A percentile compares a stretch with the other conserved stretches of the same genome.
Evolutionary conservation across 2,113 vertebrate species (phyloP).

Genomic region (Apteryx mantelli): DNA sequence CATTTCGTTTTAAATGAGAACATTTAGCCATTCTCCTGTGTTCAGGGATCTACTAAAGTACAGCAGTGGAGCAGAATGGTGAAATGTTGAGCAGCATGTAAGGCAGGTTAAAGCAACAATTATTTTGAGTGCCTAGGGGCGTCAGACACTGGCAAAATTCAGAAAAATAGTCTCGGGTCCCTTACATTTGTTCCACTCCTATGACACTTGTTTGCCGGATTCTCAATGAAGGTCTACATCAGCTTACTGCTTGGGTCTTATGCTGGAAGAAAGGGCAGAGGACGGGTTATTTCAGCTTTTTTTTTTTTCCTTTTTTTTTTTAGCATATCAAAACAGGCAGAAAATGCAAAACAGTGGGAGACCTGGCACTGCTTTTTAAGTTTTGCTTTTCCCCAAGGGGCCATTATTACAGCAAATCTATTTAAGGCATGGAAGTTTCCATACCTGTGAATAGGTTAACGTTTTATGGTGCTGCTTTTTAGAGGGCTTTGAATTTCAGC

Average conservation of each 20-base stretch:
- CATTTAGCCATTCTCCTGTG: not conserved
- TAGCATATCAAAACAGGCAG: not conserved
- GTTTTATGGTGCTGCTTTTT: slow-evolving; percentile 45
- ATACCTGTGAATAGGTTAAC: slow-evolving; percentile 45
- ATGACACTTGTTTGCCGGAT: not conserved
- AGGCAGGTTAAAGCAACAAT: not conserved
- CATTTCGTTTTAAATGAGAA: not conserved
- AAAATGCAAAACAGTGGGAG: not conserved
- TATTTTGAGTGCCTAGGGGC: not conserved
- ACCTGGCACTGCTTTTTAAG: not conserved
- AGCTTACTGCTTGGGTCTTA: not conserved
- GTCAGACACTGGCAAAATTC: not conserved
- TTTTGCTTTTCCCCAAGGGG: slow-evolving; percentile 24
- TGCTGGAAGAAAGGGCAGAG: not conserved
- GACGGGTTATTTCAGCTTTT: not conserved
- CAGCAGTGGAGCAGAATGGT: not conserved
- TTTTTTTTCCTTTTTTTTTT: not conserved
- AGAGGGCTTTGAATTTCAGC: slow-evolving; percentile 62
- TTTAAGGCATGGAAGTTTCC: slow-evolving; percentile 44
- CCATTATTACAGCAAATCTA: slow-evolving; percentile 17
- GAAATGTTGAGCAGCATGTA: not conserved
- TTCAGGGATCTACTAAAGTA: not conserved
- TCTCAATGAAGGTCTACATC: not conserved
- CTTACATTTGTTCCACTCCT: not conserved
- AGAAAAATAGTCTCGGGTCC: not conserved